These are phyloP conservation scores for Chalcis sispes DNA, from an alignment of 2,888 invertebrate genomes.

Conservation along the genomic window DNA sequence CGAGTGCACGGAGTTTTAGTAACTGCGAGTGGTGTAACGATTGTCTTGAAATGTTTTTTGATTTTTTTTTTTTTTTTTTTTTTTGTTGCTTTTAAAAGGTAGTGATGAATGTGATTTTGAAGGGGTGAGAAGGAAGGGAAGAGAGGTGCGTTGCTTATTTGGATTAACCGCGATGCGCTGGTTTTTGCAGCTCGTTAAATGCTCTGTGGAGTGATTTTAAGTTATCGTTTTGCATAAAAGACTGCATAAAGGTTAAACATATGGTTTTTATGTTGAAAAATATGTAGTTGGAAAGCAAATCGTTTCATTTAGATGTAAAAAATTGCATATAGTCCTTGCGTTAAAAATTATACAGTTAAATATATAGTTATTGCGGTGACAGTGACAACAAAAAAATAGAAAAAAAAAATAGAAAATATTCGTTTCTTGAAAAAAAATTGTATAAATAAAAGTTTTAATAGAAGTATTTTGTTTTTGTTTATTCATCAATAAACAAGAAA, in stretches of 20 bases:
- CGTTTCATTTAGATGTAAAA: constrained; percentile 12
- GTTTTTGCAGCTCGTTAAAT: too few relatives aligned
- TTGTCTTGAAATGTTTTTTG: too few relatives aligned
- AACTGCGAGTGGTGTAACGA: too few relatives aligned
- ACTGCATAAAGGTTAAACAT: constrained; percentile 47
- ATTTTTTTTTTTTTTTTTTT: too few relatives aligned
- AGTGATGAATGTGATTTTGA: too few relatives aligned
- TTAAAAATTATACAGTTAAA: constrained; percentile 49
- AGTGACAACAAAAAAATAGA: background rate
- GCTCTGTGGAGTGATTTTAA: too few relatives aligned
- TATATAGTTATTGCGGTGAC: constrained; percentile 40
- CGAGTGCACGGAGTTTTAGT: too few relatives aligned
- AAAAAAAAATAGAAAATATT: background rate
- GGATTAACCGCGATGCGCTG: too few relatives aligned
- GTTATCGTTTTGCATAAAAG: too few relatives aligned
- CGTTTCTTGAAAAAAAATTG: background rate
- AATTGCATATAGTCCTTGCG: constrained; percentile 41
- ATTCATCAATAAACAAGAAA: background rate
- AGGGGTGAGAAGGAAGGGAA: too few relatives aligned
- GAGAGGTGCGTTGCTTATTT: too few relatives aligned
- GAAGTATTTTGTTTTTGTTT: constrained; percentile 1
- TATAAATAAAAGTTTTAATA: background rate
- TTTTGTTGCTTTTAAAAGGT: too few relatives aligned
- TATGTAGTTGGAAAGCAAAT: constrained; percentile 26
- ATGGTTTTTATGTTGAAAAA: constrained; percentile 52